Evolutionary conservation across 2,888 invertebrate genomes (phyloP).

Genomic region (Eurois occulta): DNA sequence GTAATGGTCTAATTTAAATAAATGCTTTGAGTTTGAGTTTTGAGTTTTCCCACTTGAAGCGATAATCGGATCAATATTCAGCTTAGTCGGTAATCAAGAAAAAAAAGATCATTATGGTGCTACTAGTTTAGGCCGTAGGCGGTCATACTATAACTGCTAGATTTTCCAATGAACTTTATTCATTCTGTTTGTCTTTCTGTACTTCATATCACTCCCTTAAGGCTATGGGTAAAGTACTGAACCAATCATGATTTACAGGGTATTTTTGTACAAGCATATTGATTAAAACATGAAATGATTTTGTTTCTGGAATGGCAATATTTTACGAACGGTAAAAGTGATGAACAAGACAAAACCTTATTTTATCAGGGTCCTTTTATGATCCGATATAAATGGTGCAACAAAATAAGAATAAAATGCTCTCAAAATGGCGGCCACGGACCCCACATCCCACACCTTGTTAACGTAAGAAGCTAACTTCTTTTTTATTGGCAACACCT

Average conservation of each 20-base stretch:
- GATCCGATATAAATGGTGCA: constrained; percentile 57
- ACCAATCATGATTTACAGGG: not conserved
- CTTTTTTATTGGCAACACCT: constrained; percentile 89
- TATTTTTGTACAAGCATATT: not conserved
- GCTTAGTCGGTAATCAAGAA: too few relatives aligned
- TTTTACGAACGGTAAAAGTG: constrained; percentile 25
- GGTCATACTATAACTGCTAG: not conserved
- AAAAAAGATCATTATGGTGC: not conserved
- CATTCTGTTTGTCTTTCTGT: not conserved
- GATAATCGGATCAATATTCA: not conserved
- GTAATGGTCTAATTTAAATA: too few relatives aligned
- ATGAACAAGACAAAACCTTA: constrained; percentile 56
- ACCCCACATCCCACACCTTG: constrained; percentile 80
- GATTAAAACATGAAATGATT: not conserved
- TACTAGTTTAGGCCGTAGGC: not conserved
- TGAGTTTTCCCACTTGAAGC: not conserved
- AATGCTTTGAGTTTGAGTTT: too few relatives aligned
- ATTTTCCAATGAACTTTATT: too few relatives aligned
- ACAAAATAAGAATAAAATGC: constrained; percentile 69
- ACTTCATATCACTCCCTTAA: too few relatives aligned
- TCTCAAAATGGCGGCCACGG: constrained; percentile 70
- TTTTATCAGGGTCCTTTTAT: constrained; percentile 65
- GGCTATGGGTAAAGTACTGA: not conserved
- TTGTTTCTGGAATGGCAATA: not conserved
- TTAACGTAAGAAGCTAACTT: constrained; percentile 89